phyloP scores from a whole-genome alignment of 2,113 vertebrate species.

The Anarrhichthys ocellatus region DNA sequence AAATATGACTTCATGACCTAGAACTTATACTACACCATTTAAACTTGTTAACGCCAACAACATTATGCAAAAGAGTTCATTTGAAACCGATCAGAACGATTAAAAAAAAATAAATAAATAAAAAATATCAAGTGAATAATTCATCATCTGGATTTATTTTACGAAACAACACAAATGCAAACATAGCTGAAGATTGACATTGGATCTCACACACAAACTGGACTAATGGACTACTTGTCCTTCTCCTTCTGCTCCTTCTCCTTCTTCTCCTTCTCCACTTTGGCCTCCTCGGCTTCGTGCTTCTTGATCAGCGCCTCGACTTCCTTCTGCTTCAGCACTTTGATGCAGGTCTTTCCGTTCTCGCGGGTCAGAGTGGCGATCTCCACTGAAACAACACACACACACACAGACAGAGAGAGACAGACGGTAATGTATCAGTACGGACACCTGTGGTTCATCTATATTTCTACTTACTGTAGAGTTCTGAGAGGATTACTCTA shows the following conservation, averaged over 20 bases:
- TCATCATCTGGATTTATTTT: constrained; percentile 43
- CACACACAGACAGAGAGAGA: neutral
- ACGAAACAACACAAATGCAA: constrained; percentile 34
- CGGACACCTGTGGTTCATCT: neutral
- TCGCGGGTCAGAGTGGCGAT: constrained; percentile 93
- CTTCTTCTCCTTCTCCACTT: constrained; percentile 93
- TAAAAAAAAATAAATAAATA: neutral
- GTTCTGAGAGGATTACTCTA: no score
- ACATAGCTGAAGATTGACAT: constrained; percentile 10
- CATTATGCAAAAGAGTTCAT: neutral
- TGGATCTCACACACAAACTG: neutral
- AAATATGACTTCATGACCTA: neutral
- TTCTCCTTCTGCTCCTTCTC: constrained; percentile 95
- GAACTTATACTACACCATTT: neutral
- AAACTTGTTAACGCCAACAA: neutral
- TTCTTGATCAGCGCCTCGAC: constrained; percentile 93
- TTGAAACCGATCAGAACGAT: neutral
- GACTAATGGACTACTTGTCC: constrained; percentile 82
- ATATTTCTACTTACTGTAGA: neutral
- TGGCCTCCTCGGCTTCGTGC: constrained; percentile 94
- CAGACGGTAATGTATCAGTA: neutral
- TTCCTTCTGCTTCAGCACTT: constrained; percentile 93
- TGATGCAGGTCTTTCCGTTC: constrained; percentile 91
- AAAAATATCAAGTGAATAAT: neutral
- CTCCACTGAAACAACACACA: constrained; percentile 83